phyloP scores from a whole-genome alignment of 2,113 vertebrate genomes.

The Odontophorus gujanensis region DNA sequence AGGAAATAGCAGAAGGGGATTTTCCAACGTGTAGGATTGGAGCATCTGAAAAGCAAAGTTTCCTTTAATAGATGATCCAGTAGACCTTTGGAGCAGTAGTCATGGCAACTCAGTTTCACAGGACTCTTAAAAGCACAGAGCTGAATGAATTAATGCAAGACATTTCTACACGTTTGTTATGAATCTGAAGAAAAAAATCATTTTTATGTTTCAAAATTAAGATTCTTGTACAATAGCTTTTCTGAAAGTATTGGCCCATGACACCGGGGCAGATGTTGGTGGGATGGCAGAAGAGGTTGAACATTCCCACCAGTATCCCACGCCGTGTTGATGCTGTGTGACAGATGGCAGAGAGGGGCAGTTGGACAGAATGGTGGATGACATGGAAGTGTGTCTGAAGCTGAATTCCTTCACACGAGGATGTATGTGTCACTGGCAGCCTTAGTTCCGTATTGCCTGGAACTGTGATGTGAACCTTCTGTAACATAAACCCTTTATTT shows the following conservation, averaged over 20 bases:
- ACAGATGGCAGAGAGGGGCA: too few relatives aligned
- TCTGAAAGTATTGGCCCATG: too few relatives aligned
- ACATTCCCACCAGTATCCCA: too few relatives aligned
- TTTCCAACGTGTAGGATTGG: not conserved
- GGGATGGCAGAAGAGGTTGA: too few relatives aligned
- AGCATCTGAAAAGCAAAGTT: not conserved
- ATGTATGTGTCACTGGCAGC: not conserved
- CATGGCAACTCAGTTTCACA: constrained; percentile 1
- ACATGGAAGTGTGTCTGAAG: too few relatives aligned
- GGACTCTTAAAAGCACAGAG: not conserved
- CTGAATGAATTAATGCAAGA: not conserved
- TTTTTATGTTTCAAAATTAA: not conserved
- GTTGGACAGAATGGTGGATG: too few relatives aligned
- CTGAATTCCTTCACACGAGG: too few relatives aligned
- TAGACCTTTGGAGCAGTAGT: constrained; percentile 17
- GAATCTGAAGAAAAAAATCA: not conserved
- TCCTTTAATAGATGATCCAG: not conserved
- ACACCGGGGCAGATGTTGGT: too few relatives aligned
- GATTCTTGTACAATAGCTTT: not conserved
- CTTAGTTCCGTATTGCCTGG: not conserved
- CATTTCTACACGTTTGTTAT: not conserved
- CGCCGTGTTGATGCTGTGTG: too few relatives aligned
- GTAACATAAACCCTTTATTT: not conserved
- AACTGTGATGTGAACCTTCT: not conserved
- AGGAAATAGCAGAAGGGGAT: not conserved